Evolutionary conservation across 2,113 vertebrate species (phyloP).

Genomic region (Podilymbus podiceps): DNA sequence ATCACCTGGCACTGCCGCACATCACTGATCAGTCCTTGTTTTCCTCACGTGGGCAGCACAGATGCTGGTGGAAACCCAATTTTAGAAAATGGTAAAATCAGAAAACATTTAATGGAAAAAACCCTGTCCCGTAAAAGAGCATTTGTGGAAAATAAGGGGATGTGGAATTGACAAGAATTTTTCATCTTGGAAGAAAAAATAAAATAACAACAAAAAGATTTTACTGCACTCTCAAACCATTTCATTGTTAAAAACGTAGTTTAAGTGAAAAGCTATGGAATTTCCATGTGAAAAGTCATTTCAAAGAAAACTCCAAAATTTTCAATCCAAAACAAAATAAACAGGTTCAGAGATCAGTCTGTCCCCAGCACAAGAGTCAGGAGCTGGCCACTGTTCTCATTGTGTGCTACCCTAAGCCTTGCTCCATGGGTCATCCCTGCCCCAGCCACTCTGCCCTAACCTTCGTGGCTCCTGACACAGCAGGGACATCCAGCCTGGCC

Average conservation of each 20-base stretch:
- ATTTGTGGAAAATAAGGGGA: neutral
- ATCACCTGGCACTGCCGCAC: neutral
- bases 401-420: neutral
- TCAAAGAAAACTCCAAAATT: neutral
- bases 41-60: neutral
- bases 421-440: neutral
- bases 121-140: neutral
- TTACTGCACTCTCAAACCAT: neutral
- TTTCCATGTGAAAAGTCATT: neutral
- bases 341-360: neutral
- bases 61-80: neutral
- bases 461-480: neutral
- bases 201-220: neutral
- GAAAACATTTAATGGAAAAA: neutral
- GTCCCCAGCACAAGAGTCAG: neutral
- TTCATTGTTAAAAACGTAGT: neutral
- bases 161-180: neutral
- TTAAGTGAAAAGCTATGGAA: neutral
- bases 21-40: neutral
- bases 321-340: neutral
- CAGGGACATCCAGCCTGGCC: neutral
- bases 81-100: neutral
- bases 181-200: neutral
- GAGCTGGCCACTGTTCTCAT: neutral
- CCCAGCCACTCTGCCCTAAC: neutral